Percentiles rank a stretch among this genome's conserved stretches.
These are phyloP conservation scores for Notolabrus celidotus DNA, from an alignment of 2,797 vertebrate species.

Conservation along the genomic window DNA sequence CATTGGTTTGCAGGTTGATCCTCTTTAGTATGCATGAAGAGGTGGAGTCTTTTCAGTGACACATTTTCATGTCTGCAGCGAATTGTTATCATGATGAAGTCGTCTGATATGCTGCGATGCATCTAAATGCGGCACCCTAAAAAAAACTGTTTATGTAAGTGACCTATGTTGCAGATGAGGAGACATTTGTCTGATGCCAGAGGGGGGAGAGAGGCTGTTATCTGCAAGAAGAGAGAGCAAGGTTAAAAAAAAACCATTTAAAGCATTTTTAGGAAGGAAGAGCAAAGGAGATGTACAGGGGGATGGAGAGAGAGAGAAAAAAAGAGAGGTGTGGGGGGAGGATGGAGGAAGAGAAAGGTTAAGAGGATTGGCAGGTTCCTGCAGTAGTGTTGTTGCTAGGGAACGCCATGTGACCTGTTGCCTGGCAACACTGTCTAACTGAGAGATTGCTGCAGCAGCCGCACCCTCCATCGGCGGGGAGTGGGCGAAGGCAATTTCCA, in stretches of 20 bases:
- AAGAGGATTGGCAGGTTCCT: conserved; percentile 87
- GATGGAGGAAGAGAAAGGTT: conserved; percentile 81
- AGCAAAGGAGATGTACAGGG: conserved; percentile 51
- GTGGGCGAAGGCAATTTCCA: conserved; percentile 87
- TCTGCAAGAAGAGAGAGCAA: conserved; percentile 43
- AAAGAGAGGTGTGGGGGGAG: conserved; percentile 74
- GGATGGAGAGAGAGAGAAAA: conserved; percentile 40
- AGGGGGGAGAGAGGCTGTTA: conserved; percentile 57
- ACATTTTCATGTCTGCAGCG: conserved; percentile 45
- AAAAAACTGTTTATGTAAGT: conserved; percentile 64
- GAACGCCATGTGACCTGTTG: conserved; percentile 87
- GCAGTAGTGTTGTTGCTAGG: conserved; percentile 88
- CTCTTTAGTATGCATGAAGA: conserved; percentile 42
- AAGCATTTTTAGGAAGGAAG: conserved; percentile 63
- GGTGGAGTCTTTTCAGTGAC: conserved; percentile 25
- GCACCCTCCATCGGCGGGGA: conserved; percentile 82
- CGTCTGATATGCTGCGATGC: conserved; percentile 39
- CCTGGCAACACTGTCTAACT: conserved; percentile 85
- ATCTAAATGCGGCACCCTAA: conserved; percentile 55
- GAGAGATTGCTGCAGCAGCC: conserved; percentile 86
- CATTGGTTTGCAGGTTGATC: conserved; percentile 48
- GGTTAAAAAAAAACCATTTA: conserved; percentile 53
- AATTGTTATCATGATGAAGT: conserved; percentile 52
- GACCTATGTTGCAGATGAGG: conserved; percentile 63
- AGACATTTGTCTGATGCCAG: conserved; percentile 71